phyloP scores from a whole-genome alignment of 2,113 vertebrate genomes.

The Hippocampus zosterae region DNA sequence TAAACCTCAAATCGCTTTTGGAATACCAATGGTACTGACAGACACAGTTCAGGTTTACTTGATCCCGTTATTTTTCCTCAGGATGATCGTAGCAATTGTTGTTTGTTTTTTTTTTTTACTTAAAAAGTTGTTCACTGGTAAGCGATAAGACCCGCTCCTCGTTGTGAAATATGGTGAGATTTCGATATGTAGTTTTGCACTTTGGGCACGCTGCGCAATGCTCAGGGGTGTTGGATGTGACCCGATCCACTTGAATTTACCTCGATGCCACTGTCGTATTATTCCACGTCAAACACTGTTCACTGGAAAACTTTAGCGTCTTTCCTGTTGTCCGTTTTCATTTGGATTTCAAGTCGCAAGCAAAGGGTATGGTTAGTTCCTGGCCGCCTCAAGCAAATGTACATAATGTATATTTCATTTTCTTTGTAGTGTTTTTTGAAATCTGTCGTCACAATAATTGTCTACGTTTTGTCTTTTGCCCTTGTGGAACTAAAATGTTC shows the following conservation, averaged over 20 bases:
- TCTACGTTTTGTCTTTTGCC: slow-evolving; percentile 38
- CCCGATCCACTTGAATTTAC: slow-evolving; percentile 34
- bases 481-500: slow-evolving; percentile 42
- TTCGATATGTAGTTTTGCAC: slow-evolving; percentile 42
- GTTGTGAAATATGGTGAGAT: slow-evolving; percentile 30
- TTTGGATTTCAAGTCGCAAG: slow-evolving; percentile 9
- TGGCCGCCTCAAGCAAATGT: slow-evolving; percentile 34
- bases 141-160: slow-evolving; percentile 6
- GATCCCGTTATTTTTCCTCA: slow-evolving; percentile 20
- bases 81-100: slow-evolving; percentile 19
- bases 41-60: slow-evolving; percentile 17
- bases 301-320: not conserved
- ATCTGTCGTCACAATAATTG: slow-evolving; percentile 30
- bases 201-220: slow-evolving; percentile 29
- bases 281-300: slow-evolving; percentile 42
- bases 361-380: slow-evolving; percentile 12
- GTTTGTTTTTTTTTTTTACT: not conserved
- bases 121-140: not conserved
- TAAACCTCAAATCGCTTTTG: slow-evolving; percentile 42
- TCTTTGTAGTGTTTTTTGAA: slow-evolving; percentile 22
- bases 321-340: not conserved
- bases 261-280: slow-evolving; percentile 49
- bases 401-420: slow-evolving; percentile 59
- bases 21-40: not conserved
- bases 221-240: slow-evolving; percentile 39